These are phyloP conservation scores for Yponomeuta cagnagella DNA, from an alignment of 2,888 invertebrate genomes.

Conservation along the genomic window DNA sequence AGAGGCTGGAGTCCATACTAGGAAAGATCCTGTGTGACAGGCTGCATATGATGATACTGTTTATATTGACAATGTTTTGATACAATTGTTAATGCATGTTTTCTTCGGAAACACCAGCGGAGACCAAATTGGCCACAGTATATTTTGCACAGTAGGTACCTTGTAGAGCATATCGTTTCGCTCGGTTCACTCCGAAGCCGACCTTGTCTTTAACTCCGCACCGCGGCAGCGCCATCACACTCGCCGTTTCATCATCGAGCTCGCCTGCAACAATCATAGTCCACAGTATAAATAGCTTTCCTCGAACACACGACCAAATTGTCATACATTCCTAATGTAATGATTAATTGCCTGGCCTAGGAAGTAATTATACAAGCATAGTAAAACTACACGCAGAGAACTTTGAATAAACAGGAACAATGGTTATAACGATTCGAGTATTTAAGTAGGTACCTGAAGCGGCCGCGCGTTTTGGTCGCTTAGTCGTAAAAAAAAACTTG, in stretches of 20 bases:
- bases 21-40: too few relatives aligned
- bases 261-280: conserved; percentile 76
- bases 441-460: neutral
- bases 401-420: conserved; percentile 46
- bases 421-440: conserved; percentile 24
- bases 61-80: too few relatives aligned
- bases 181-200: conserved; percentile 86
- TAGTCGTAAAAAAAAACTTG: neutral
- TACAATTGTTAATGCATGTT: too few relatives aligned
- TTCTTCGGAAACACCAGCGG: too few relatives aligned
- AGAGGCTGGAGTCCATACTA: too few relatives aligned
- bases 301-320: conserved; percentile 8
- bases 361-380: conserved; percentile 60
- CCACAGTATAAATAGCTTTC: conserved; percentile 11
- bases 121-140: too few relatives aligned
- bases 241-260: conserved; percentile 85
- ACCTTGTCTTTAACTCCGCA: conserved; percentile 95
- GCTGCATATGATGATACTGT: too few relatives aligned
- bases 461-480: neutral
- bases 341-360: conserved; percentile 38
- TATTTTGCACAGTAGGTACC: conserved; percentile 53
- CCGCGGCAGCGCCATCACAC: conserved; percentile 89
- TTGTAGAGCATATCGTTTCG: conserved; percentile 94
- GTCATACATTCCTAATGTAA: conserved; percentile 3
- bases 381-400: conserved; percentile 56